Conservation (phyloP, 2,113 vertebrate species). For the Microcebus lehilahytsara region DNA sequence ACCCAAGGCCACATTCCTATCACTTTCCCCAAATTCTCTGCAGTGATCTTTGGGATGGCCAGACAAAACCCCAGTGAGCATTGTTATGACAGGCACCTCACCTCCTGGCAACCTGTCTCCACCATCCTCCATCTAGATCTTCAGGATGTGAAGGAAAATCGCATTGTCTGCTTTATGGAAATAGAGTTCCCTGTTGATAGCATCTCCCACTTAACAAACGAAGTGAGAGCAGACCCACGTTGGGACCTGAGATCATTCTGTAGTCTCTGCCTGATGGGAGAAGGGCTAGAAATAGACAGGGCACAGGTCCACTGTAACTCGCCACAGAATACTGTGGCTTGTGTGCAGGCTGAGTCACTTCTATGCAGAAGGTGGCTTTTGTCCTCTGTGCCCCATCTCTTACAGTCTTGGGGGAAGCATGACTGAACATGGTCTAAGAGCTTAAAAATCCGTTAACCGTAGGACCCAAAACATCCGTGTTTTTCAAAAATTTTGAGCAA, state of each 20-base stretch:
- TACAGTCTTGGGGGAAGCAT: not conserved
- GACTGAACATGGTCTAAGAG: not conserved
- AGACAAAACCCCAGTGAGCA: not conserved
- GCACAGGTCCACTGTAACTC: not conserved
- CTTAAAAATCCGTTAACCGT: not conserved
- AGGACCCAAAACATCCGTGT: not conserved
- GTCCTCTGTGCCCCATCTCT: not conserved
- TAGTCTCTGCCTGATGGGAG: not conserved
- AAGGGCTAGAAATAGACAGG: not conserved
- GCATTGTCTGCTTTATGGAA: not conserved
- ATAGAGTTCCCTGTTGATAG: not conserved
- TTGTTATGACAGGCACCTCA: not conserved
- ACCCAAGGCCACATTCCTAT: not conserved
- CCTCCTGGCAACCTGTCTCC: not conserved
- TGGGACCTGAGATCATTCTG: not conserved
- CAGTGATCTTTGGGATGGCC: not conserved
- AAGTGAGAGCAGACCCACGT: not conserved
- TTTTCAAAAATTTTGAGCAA: not conserved
- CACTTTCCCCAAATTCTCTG: not conserved
- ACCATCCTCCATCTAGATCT: not conserved
- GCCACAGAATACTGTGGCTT: not conserved
- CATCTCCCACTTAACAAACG: not conserved
- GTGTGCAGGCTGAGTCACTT: not conserved
- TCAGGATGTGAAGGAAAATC: not conserved
- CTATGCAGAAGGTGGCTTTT: accelerated